Evolutionary conservation across 2,888 invertebrate species (phyloP).

Genomic region (Serripes groenlandicus): DNA sequence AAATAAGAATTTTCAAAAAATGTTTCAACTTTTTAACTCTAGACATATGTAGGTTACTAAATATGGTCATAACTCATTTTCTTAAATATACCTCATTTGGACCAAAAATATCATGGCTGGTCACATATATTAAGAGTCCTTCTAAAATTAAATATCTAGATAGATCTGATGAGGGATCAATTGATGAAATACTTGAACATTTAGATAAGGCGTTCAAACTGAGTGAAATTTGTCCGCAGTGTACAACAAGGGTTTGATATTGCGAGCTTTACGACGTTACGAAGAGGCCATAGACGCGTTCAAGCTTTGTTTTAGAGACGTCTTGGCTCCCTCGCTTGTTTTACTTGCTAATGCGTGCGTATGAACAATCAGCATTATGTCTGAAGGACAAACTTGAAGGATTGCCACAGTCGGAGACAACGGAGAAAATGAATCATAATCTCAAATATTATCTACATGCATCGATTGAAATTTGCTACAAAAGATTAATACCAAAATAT

Average conservation of each 20-base stretch:
- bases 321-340: conserved; percentile 19
- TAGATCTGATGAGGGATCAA: not conserved
- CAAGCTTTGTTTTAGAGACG: conserved; percentile 21
- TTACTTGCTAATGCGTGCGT: conserved; percentile 40
- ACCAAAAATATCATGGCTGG: too few relatives aligned
- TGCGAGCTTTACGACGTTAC: conserved; percentile 5
- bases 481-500: conserved; percentile 31
- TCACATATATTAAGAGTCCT: conserved; percentile 49
- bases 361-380: conserved; percentile 51
- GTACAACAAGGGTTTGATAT: conserved; percentile 46
- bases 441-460: conserved; percentile 5
- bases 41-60: too few relatives aligned
- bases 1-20: too few relatives aligned
- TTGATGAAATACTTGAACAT: conserved; percentile 22
- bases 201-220: conserved; percentile 30
- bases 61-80: too few relatives aligned
- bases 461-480: conserved; percentile 36
- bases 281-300: conserved; percentile 33
- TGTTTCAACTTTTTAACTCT: too few relatives aligned
- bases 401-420: not conserved
- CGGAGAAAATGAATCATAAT: not conserved
- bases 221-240: conserved; percentile 24
- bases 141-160: conserved; percentile 18
- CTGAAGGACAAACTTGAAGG: conserved; percentile 14
- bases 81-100: too few relatives aligned